Base-by-base conservation (phyloP, 2,888 invertebrate genomes). In the Dryadula phaetusa region DNA sequence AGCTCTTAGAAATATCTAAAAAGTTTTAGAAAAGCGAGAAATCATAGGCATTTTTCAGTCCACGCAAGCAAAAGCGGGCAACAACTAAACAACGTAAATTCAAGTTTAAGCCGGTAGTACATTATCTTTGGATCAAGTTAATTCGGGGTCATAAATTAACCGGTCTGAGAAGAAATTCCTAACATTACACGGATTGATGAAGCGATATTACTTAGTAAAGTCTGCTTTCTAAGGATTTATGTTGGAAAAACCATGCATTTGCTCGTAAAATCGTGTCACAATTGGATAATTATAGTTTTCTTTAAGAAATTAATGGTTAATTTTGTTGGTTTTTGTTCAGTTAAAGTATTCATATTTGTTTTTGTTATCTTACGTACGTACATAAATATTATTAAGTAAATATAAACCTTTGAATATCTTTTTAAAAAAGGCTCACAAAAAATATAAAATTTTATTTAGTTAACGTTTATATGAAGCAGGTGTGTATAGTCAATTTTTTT, bases 121-220 rank as follows among this genome's bases (percentile, higher is more conserved):
- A 3, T 60, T 60, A 60, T 44, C 44, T 25, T 32, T 28, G 44
- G 60, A 44, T 28, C 32, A 44, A 44, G 32, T 32, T 44, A 60
- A 60, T 44, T 25, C 44, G 12, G 28, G 18, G 60, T 7, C 28
- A 44, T 60, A 60, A 44, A 60, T 60, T 18, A 46, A 32, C 16
- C 28, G 28, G 60, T 60, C 46, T 56, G n/a, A 28, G 44, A 60
- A 60, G 60, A 60, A 60, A 60, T 60, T 60, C 46, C 46, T 28
- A 46, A 46, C 60, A 60, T 60, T 32, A 28, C 28, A 46, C 44
- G 14, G 42, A 60, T 37, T 40, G 60, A 60, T 60, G 44, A 60
- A 46, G 44, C 60, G 56, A 56, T 56, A 56, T 56, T 22, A 40
- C n/a, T n/a, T 56, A 40, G 18, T 40, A 8, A 37, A 40, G 56